A percentile compares a stretch with the other conserved stretches of the same genome.
phyloP scores from a whole-genome alignment of 2,113 vertebrate species.

The Spilogale gracilis region DNA sequence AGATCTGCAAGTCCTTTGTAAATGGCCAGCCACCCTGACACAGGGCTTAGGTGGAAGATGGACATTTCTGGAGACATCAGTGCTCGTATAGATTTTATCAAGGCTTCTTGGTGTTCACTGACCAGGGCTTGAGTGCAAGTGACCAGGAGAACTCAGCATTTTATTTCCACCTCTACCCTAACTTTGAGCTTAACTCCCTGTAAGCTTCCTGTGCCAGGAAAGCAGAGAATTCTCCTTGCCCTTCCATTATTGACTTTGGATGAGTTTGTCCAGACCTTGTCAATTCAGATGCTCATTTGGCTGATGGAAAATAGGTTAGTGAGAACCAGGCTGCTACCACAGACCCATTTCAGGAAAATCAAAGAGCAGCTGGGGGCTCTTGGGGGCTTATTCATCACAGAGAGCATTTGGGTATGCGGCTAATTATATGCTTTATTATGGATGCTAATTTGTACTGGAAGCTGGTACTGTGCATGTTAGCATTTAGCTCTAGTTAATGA shows the following conservation, averaged over 20 bases:
- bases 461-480: background rate
- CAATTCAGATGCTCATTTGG: background rate
- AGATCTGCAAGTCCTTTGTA: background rate
- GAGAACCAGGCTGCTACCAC: background rate
- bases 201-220: background rate
- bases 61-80: background rate
- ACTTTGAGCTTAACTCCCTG: background rate
- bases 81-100: background rate
- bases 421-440: slow-evolving; percentile 59
- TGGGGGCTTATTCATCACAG: background rate
- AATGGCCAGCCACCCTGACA: background rate
- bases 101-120: background rate
- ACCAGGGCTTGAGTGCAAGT: background rate
- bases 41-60: background rate
- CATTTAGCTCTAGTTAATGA: slow-evolving; percentile 59
- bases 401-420: background rate
- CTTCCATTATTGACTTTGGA: background rate
- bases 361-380: background rate
- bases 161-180: background rate
- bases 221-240: background rate
- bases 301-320: background rate
- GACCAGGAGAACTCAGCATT: background rate
- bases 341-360: slow-evolving; percentile 18
- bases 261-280: background rate
- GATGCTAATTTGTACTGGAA: slow-evolving; percentile 65